These are phyloP conservation scores for Cyphomyrus plagiostoma DNA, from an alignment of 2,113 vertebrate genomes.

Conservation along the genomic window DNA sequence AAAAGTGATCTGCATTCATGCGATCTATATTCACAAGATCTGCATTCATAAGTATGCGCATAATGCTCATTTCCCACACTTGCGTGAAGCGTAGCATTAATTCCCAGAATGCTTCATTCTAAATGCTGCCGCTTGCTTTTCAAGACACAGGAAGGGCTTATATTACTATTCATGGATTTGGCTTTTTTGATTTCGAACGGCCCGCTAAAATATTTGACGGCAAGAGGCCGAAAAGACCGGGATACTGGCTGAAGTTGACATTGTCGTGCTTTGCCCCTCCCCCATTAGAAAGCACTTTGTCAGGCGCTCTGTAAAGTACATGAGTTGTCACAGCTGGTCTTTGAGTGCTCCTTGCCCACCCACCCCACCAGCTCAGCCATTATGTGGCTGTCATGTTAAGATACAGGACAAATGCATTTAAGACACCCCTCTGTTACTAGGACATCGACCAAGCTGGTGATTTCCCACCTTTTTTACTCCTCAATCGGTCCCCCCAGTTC, in stretches of 20 bases:
- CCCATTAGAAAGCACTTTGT: not conserved
- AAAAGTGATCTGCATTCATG: not conserved
- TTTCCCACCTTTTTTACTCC: not conserved
- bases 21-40: conserved; percentile 37
- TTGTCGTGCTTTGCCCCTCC: not conserved
- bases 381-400: conserved; percentile 29
- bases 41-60: conserved; percentile 50
- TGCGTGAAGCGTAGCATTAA: conserved; percentile 29
- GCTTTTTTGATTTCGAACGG: not conserved
- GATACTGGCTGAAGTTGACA: not conserved
- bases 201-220: not conserved
- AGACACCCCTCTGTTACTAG: not conserved
- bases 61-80: conserved; percentile 48
- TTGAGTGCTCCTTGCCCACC: not conserved
- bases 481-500: not conserved
- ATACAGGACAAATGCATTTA: conserved; percentile 37
- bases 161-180: not conserved
- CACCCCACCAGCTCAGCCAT: not conserved
- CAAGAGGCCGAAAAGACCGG: not conserved
- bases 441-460: not conserved
- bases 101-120: conserved; percentile 35
- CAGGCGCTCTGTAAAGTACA: not conserved
- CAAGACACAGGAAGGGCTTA: not conserved
- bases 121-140: not conserved
- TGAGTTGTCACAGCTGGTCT: not conserved